phyloP scores from a whole-genome alignment of 2,888 invertebrate species.

The Ormia ochracea region DNA sequence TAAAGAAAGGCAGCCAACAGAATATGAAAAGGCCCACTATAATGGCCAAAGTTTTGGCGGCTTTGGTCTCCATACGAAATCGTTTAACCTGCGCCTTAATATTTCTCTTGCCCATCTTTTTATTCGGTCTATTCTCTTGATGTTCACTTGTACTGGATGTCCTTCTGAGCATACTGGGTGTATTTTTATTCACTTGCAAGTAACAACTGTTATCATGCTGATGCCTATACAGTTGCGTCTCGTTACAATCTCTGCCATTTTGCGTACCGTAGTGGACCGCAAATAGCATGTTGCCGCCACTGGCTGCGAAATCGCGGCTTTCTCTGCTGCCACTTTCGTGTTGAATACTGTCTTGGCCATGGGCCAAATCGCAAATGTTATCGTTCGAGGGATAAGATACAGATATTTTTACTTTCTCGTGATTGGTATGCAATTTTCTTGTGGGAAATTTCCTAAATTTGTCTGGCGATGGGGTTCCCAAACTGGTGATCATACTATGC shows the following conservation, averaged over 20 bases:
- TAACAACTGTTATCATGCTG: constrained; percentile 78
- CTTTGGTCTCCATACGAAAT: constrained; percentile 96
- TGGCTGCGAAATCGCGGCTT: constrained; percentile 78
- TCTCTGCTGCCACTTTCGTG: constrained; percentile 66
- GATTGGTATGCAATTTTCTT: constrained; percentile 77
- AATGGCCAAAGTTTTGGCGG: constrained; percentile 96
- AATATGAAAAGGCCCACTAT: constrained; percentile 97
- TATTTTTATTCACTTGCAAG: constrained; percentile 78
- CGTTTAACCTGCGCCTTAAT: constrained; percentile 94
- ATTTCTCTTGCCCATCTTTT: constrained; percentile 91
- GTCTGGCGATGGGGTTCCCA: constrained; percentile 82
- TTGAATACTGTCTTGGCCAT: constrained; percentile 40
- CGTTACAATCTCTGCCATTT: constrained; percentile 82
- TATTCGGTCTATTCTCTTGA: constrained; percentile 75
- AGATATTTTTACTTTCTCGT: constrained; percentile 90
- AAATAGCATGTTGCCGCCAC: constrained; percentile 66
- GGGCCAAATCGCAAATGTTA: constrained; percentile 78
- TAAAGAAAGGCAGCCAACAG: constrained; percentile 98
- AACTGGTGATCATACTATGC: constrained; percentile 83
- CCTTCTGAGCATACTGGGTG: constrained; percentile 74
- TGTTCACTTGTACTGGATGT: constrained; percentile 71
- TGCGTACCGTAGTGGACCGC: constrained; percentile 83
- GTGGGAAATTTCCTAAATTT: constrained; percentile 81
- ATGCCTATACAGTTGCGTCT: constrained; percentile 77
- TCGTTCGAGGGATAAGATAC: constrained; percentile 90